These are phyloP conservation scores for Alosa sapidissima DNA, from an alignment of 2,797 vertebrate species.

Conservation along the genomic window DNA sequence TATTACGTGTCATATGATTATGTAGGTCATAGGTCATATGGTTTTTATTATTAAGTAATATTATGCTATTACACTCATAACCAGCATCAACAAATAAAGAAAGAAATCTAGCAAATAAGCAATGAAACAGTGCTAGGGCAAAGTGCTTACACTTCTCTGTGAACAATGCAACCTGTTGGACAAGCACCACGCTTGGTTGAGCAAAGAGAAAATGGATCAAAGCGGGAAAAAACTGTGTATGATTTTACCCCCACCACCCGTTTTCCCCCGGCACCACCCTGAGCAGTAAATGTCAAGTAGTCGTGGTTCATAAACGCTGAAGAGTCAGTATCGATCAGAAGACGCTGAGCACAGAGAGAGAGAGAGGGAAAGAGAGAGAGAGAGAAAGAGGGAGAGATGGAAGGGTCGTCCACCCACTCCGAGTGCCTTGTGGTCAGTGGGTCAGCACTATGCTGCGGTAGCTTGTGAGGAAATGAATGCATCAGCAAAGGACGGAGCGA, in stretches of 20 bases:
- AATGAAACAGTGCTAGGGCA: not conserved
- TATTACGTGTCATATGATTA: not conserved
- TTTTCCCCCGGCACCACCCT: slow-evolving; percentile 6
- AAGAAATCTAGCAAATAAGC: slow-evolving; percentile 25
- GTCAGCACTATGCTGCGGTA: slow-evolving; percentile 65
- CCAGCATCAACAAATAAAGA: not conserved
- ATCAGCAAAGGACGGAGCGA: slow-evolving; percentile 58
- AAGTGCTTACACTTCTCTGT: not conserved
- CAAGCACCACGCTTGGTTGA: not conserved
- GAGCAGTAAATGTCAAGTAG: slow-evolving; percentile 15
- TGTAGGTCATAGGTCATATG: too few species aligned
- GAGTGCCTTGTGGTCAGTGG: slow-evolving; percentile 56
- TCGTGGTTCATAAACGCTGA: slow-evolving; percentile 47
- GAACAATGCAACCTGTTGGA: slow-evolving; percentile 11
- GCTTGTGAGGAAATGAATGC: slow-evolving; percentile 59
- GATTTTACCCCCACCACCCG: not conserved
- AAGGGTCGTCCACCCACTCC: slow-evolving; percentile 57
- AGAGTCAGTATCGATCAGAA: slow-evolving; percentile 57
- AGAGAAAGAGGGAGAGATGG: slow-evolving; percentile 45
- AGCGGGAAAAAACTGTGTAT: slow-evolving; percentile 11
- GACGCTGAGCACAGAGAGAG: not conserved
- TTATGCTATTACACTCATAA: not conserved
- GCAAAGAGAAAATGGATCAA: slow-evolving; percentile 9
- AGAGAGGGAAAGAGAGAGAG: not conserved
- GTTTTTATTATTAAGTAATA: not conserved